A percentile compares a stretch with the other conserved stretches of the same genome.
Evolutionary conservation across 2,888 invertebrate species (phyloP).

Genomic region (Pteria penguin): DNA sequence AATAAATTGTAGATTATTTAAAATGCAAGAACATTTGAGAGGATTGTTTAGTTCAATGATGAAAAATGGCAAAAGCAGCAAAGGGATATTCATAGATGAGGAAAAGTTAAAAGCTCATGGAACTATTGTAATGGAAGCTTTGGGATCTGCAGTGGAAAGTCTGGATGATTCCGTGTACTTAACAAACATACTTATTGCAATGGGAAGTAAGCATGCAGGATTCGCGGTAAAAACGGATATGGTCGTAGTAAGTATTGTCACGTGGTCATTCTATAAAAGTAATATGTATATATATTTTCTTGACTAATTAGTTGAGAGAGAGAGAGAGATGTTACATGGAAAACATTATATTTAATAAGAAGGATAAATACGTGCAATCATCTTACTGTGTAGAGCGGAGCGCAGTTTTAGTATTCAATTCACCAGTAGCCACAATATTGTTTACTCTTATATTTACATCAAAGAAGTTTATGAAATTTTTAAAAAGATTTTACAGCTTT

Average conservation of each 20-base stretch:
- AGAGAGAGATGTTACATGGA: no score
- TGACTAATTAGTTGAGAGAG: no score
- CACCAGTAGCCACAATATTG: no score
- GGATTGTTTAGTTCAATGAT: constrained; percentile 61
- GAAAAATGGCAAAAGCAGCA: constrained; percentile 48
- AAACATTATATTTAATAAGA: no score
- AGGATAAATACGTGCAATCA: no score
- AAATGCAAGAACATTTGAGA: constrained; percentile 66
- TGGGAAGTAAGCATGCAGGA: constrained; percentile 69
- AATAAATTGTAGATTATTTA: constrained; percentile 68
- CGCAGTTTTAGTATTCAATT: no score
- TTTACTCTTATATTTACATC: no score
- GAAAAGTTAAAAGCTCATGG: constrained; percentile 68
- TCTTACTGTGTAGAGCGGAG: no score
- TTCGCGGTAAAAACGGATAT: constrained; percentile 67
- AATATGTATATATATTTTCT: no score
- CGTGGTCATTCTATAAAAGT: no score
- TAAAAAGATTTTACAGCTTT: no score
- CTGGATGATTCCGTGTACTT: constrained; percentile 69
- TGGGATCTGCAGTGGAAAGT: constrained; percentile 74
- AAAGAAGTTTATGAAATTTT: no score
- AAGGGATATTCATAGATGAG: constrained; percentile 58
- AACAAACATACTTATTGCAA: constrained; percentile 60
- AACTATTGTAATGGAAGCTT: constrained; percentile 71
- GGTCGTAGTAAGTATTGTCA: constrained; percentile 62